Evolutionary conservation across 2,113 vertebrate species (phyloP), one percentile per base, ranked within the genome.

Genomic region (Zosterops lateralis): DNA sequence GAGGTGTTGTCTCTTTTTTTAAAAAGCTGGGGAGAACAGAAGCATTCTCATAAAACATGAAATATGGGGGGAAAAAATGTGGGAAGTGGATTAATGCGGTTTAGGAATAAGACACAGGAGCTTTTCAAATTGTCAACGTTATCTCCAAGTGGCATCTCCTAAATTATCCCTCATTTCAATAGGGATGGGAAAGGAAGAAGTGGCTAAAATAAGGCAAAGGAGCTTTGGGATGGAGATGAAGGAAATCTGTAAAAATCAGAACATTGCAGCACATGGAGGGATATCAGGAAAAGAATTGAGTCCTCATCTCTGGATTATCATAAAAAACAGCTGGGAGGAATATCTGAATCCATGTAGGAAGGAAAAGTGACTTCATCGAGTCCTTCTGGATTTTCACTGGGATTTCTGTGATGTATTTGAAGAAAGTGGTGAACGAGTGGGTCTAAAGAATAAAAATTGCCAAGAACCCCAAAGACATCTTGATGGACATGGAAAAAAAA

Each of bases 21-120:
- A 40, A 42, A 65, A 66, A 64, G 20, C 34, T 32, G 25, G 13
- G 68, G 24, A 72, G 54, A 79, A 42, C 3, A 10, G 67, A 31
- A 72, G 15, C 6, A 8, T 4, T 8, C 11, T 25, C 16, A 21
- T 26, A 32, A 77, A 70, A 66, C 2, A 34, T 6, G 4, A 56
- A 48, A 24, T 34, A 17, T 0, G 5, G 21, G n/a, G 15, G 29
- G 25, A 0, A 10, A 24, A 22, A 76, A 38, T 5, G 3, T 15
- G 42, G n/a, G 21, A 67, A 17, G 3, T 12, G 24, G 14, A 17
- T 72, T 66, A 9, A 47, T 78, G 28, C 67, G 50, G 28, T 40
- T 78, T 48, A 40, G n/a, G 47, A 26, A 38, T 50, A 56, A 48
- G 45, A 71, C 15, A 22, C 1, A 51, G 40, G 11, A 74, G 1